A percentile compares a stretch with the other conserved stretches of the same genome.
Evolutionary conservation across 2,113 vertebrate genomes (phyloP).

Genomic region (Ifrita kowaldi): DNA sequence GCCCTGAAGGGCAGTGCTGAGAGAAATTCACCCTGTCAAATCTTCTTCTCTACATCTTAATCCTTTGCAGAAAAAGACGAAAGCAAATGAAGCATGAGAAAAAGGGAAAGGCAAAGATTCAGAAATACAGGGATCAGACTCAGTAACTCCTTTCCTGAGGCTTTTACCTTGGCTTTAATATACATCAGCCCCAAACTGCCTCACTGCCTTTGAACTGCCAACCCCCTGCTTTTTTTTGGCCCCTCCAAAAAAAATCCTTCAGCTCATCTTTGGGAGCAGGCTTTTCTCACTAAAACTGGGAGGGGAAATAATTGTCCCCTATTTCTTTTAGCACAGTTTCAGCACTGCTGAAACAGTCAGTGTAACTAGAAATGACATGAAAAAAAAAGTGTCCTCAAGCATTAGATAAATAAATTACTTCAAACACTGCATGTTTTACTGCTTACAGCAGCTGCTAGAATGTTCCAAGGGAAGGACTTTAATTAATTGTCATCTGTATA

Average conservation of each 20-base stretch:
- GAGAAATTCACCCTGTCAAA: background rate
- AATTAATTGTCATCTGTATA: background rate
- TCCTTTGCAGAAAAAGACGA: background rate
- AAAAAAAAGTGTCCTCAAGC: background rate
- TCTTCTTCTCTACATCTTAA: background rate
- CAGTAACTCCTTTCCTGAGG: background rate
- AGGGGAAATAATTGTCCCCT: background rate
- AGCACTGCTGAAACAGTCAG: background rate
- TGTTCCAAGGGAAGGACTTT: background rate
- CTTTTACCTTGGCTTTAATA: background rate
- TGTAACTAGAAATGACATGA: background rate
- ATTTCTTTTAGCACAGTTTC: background rate
- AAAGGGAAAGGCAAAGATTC: background rate
- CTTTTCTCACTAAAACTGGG: background rate
- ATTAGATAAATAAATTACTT: background rate
- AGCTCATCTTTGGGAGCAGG: background rate
- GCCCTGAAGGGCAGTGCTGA: background rate
- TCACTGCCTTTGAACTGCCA: background rate
- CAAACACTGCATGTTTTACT: background rate
- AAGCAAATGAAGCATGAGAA: background rate
- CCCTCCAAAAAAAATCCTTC: background rate
- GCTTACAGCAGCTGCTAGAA: background rate
- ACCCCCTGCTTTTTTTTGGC: background rate
- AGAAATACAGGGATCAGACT: background rate
- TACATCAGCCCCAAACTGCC: background rate